Base-by-base conservation (phyloP, 2,113 vertebrate species). In the Aegotheles bennettii region DNA sequence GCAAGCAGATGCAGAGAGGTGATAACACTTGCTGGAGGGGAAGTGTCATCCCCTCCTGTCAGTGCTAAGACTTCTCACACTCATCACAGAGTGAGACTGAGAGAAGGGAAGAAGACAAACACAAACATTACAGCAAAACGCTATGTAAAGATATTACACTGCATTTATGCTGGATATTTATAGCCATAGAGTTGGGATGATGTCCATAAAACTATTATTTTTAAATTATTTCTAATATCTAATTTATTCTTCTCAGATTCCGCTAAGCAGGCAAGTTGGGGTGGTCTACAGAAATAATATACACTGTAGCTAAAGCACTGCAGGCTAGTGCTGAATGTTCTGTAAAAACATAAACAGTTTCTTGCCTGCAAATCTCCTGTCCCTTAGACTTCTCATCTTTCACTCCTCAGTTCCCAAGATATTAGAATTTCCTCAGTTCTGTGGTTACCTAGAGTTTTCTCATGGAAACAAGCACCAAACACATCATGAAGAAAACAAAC, bases 341-440 rank as follows among this genome's bases (percentile, higher is more conserved):
- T 89, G 38, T 84, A 84, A 89, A 94, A 94, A 86, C 68, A 86
- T 86, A 86, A 94, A 88, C 87, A 94, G 51, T 42, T 83, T 77
- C 86, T 88, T 90, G 63, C 83, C 57, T 57, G 50, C 25, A 90
- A 80, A 88, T 69, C 85, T 95, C 54, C 23, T 87, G 75, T 90
- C 63, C 54, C 36, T 88, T 59, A n/a, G 59, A 43, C 64, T 86
- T 88, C 92, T 90, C 70, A 86, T 93, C 59, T 95, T 94, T 69
- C 85, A 57, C 42, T 82, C 24, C 48, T 77, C 67, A 19, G 79
- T 74, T 92, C 94, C 68, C 68, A 88, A 83, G 94, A 80, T 24
- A 59, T 51, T 57, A 88, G 85, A 88, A 70, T 80, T 92, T 88
- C 71, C 79, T 92, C 64, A 13, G 33, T 65, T 88, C 88, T 74